phyloP scores from a whole-genome alignment of 2,797 vertebrate species.

The Bovichtus diacanthus region DNA sequence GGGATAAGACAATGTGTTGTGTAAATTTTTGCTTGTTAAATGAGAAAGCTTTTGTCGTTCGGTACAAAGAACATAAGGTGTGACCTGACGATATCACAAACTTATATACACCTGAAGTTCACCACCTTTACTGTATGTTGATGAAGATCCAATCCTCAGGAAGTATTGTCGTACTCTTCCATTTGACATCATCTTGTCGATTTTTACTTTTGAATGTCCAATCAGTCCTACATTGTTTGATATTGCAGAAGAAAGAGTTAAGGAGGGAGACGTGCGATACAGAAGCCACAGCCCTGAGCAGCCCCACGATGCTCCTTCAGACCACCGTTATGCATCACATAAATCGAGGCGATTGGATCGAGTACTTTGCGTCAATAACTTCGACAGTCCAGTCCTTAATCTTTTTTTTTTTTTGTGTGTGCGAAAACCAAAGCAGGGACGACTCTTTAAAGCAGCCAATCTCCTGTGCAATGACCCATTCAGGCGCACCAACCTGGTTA shows the following conservation, averaged over 20 bases:
- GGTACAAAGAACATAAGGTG: not conserved
- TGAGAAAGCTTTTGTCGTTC: too few relatives aligned
- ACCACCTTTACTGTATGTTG: not conserved
- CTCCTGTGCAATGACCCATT: slow-evolving; percentile 32
- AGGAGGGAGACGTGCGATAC: not conserved
- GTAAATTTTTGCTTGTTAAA: not conserved
- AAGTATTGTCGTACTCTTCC: not conserved
- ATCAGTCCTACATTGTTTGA: not conserved
- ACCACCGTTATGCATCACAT: slow-evolving; percentile 4
- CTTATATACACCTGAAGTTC: not conserved
- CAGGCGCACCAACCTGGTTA: slow-evolving; percentile 22
- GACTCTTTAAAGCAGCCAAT: slow-evolving; percentile 24
- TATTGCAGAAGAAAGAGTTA: not conserved
- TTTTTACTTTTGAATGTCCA: not conserved
- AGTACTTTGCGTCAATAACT: slow-evolving; percentile 17
- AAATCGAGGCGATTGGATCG: slow-evolving; percentile 19
- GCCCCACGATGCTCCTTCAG: not conserved
- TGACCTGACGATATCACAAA: not conserved
- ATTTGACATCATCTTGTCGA: not conserved
- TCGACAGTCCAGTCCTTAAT: slow-evolving; percentile 11
- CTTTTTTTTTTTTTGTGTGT: slow-evolving; percentile 4
- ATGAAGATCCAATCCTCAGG: not conserved
- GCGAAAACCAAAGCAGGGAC: slow-evolving; percentile 8
- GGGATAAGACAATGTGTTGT: not conserved
- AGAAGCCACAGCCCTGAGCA: not conserved